Base-by-base conservation (phyloP, 2,888 invertebrate genomes). In the Malthinus flaveolus region DNA sequence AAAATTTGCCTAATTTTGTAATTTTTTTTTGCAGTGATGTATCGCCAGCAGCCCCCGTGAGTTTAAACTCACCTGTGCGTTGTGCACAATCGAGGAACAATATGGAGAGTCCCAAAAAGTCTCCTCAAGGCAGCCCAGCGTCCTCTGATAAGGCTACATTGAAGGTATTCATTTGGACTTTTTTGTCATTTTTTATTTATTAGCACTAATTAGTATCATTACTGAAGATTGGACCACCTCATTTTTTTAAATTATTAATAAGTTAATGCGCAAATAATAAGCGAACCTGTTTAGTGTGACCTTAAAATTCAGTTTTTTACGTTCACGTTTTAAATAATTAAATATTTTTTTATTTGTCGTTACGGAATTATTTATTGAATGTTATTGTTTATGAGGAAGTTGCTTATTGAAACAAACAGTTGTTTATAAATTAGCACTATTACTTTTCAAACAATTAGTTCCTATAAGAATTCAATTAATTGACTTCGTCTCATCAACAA, bases 31-130 rank as follows among this genome's bases (percentile, higher is more conserved):
- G 0, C 82, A 88, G 88, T 83, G 78, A 78, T 78, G 78, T 75
- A 70, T 70, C 77, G 63, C 72, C 87, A 84, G 84, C 86, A 85
- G 81, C 87, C 85, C 79, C 86, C 81, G 78, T 81, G 79, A 80
- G 78, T 79, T 79, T 84, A 77, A 83, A 84, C 77, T 84, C 78
- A 65, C 77, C 77, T 60, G 71, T 83, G 68, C 80, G 78, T 72
- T 76, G 84, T 65, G 79, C 79, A 73, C 78, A 77, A 68, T 72
- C 74, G 59, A 73, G 84, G 77, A 74, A 73, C 74, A 84, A 81
- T 71, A 81, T 79, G 74, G 84, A 85, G 67, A 84, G 85, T 63
- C 82, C 84, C 73, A 81, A 78, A 78, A 84, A 79, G 79, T 83
- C 75, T 78, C 84, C 84, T 75, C 83, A 78, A 75, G 82, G 69